Conservation (phyloP, 2,797 vertebrate species). For the Parambassis ranga region DNA sequence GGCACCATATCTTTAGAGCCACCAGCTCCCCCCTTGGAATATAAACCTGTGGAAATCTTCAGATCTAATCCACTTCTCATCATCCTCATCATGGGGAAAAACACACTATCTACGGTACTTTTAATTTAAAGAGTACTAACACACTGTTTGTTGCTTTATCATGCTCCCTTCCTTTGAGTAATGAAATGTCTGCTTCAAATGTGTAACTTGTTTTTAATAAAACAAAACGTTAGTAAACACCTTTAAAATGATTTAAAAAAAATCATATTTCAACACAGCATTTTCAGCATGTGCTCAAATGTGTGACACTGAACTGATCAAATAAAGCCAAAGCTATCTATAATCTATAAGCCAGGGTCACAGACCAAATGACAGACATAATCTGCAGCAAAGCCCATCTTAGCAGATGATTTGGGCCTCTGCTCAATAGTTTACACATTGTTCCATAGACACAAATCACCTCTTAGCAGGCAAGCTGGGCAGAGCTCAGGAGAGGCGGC, state of each 20-base stretch:
- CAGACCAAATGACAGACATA: constrained; percentile 64
- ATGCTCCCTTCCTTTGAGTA: background rate
- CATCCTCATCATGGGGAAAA: background rate
- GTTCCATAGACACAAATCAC: constrained; percentile 70
- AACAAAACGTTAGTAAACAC: too few species aligned
- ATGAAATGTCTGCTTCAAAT: background rate
- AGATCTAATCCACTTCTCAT: constrained; percentile 10
- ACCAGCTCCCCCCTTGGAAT: background rate
- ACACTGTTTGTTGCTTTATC: background rate
- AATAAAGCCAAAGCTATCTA: constrained; percentile 74
- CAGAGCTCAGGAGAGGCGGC: constrained; percentile 17
- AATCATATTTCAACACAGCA: background rate
- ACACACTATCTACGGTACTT: background rate
- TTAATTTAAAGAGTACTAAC: constrained; percentile 1
- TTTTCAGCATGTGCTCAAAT: background rate
- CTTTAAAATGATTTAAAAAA: background rate
- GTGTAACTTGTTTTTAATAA: too few species aligned
- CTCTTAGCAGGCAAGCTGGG: constrained; percentile 45
- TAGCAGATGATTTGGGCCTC: constrained; percentile 71
- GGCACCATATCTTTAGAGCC: constrained; percentile 15
- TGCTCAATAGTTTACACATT: constrained; percentile 73
- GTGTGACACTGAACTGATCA: constrained; percentile 60
- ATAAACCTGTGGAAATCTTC: constrained; percentile 28
- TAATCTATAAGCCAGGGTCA: constrained; percentile 77
- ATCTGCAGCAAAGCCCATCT: constrained; percentile 73